phyloP scores from a whole-genome alignment of 2,113 vertebrate genomes.

The Macquaria ambigua region DNA sequence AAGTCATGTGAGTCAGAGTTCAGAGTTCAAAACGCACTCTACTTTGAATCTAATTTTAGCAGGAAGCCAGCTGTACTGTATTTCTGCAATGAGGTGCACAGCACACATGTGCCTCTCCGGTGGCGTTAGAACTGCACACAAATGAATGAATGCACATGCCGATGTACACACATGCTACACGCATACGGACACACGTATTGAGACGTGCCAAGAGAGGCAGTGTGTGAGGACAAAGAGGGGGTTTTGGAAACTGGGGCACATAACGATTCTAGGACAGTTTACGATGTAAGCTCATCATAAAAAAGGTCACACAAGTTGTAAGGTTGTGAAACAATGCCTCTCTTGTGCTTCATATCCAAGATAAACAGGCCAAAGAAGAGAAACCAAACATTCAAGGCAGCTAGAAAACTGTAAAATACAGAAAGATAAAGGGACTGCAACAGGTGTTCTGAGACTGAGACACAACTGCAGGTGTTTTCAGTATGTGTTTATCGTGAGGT shows the following conservation, averaged over 20 bases:
- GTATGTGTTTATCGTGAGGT: conserved; percentile 35
- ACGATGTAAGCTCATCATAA: conserved; percentile 44
- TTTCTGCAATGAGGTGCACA: conserved; percentile 29
- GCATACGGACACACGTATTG: background rate
- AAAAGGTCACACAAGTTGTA: conserved; percentile 39
- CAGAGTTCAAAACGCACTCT: conserved; percentile 26
- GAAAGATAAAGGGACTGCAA: background rate
- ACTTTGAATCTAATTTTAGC: conserved; percentile 45
- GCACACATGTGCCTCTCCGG: background rate
- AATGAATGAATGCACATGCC: background rate
- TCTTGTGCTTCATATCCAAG: conserved; percentile 54
- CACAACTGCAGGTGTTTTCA: conserved; percentile 30
- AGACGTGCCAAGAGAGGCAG: conserved; percentile 6
- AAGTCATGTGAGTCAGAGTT: conserved; percentile 20
- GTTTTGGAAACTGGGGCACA: conserved; percentile 60
- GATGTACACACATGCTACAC: background rate
- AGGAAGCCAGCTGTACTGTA: conserved; percentile 8
- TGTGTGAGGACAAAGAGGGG: conserved; percentile 39
- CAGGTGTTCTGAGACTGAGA: conserved; percentile 17
- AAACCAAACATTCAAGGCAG: background rate
- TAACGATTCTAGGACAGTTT: conserved; percentile 63
- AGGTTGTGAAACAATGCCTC: conserved; percentile 60
- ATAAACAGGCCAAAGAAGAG: conserved; percentile 33
- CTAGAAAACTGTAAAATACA: background rate
- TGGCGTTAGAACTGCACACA: background rate